Conservation (phyloP, 2,113 vertebrate species). For the Conger conger region DNA sequence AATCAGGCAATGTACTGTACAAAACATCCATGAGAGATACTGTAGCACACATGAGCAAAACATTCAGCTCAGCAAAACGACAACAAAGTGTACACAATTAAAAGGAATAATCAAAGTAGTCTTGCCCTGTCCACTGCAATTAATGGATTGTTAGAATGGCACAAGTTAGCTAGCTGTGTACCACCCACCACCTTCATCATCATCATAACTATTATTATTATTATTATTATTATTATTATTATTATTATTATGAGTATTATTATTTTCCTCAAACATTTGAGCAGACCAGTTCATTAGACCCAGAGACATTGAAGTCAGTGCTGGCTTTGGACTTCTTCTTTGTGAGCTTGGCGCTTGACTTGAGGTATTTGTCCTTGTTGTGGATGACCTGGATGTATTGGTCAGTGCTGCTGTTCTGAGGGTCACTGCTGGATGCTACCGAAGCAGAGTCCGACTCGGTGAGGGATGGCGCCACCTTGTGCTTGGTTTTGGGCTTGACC, state of each 20-base stretch:
- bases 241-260: too few species aligned
- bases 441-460: conserved; percentile 87
- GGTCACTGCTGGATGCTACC: conserved; percentile 85
- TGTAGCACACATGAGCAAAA: neutral
- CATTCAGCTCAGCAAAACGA: neutral
- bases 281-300: conserved; percentile 76
- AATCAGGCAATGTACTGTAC: neutral
- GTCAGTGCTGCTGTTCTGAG: conserved; percentile 81
- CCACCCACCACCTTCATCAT: too few species aligned
- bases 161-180: too few species aligned
- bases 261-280: conserved; percentile 72
- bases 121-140: neutral
- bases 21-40: neutral
- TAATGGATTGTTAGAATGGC: neutral
- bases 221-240: too few species aligned
- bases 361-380: conserved; percentile 72
- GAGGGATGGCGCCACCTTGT: conserved; percentile 67
- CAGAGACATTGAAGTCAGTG: conserved; percentile 57
- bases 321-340: conserved; percentile 70
- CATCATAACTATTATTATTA: too few species aligned
- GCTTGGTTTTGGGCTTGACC: conserved; percentile 67
- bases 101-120: neutral
- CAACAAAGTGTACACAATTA: neutral
- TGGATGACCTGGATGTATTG: conserved; percentile 84
- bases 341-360: conserved; percentile 58